phyloP scores from a whole-genome alignment of 2,888 invertebrate genomes.

The Sipha maydis region DNA sequence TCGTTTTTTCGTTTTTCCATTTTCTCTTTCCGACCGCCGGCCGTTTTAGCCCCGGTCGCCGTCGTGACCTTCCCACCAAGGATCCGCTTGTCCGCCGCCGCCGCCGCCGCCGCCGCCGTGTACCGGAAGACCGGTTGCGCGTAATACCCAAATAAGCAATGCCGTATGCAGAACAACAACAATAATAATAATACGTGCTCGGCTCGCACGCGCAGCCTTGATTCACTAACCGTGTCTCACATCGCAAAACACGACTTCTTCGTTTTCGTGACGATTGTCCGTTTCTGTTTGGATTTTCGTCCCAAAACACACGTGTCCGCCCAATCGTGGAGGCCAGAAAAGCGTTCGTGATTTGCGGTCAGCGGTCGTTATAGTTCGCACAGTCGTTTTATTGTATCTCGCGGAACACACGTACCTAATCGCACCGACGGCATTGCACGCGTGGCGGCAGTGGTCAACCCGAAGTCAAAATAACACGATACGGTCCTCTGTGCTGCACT shows the following conservation, averaged over 20 bases:
- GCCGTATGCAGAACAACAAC: not conserved
- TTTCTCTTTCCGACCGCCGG: not conserved
- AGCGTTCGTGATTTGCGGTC: not conserved
- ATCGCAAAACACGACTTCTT: not conserved
- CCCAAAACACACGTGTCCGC: too few species aligned
- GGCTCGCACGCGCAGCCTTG: slow-evolving; percentile 6
- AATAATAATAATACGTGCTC: slow-evolving; percentile 4
- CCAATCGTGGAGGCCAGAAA: not conserved
- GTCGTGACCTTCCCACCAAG: slow-evolving; percentile 56
- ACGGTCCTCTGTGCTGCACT: too few species aligned
- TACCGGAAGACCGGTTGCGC: slow-evolving; percentile 38
- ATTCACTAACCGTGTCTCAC: not conserved
- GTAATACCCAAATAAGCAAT: not conserved
- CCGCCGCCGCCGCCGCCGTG: not conserved
- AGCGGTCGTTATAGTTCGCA: not conserved
- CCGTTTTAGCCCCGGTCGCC: not conserved
- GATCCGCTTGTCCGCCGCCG: slow-evolving; percentile 24
- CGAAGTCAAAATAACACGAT: too few species aligned
- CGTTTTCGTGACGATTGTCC: slow-evolving; percentile 7
- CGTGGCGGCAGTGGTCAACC: too few species aligned
- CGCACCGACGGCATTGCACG: too few species aligned
- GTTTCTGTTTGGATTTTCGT: not conserved
- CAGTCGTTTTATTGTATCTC: too few species aligned
- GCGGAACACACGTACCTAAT: too few species aligned
- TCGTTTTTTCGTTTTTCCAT: not conserved